phyloP scores from a whole-genome alignment of 1,140 invertebrate species.

The Hirudo medicinalis region DNA sequence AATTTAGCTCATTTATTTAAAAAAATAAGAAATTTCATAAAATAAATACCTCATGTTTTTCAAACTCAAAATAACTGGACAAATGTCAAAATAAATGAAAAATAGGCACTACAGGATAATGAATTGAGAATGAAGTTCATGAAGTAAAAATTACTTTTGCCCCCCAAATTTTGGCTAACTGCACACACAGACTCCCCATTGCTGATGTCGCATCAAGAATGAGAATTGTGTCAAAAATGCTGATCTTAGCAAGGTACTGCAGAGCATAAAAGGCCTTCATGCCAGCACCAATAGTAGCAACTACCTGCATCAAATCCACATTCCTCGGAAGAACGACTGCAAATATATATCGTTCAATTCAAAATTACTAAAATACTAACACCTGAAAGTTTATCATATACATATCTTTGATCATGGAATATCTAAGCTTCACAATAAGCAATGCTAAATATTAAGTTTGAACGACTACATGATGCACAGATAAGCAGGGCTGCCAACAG shows the following conservation, averaged over 20 bases:
- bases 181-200: constrained; percentile 40
- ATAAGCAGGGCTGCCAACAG: no score
- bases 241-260: constrained; percentile 42
- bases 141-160: constrained; percentile 36
- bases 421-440: no score
- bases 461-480: no score
- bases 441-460: no score
- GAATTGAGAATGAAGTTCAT: neutral
- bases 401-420: no score
- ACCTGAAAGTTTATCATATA: no score
- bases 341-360: neutral
- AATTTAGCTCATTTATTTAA: neutral
- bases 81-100: constrained; percentile 1
- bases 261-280: constrained; percentile 44
- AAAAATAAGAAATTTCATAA: neutral
- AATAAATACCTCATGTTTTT: no score
- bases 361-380: no score
- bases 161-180: constrained; percentile 43
- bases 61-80: neutral
- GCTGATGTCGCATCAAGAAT: constrained; percentile 43
- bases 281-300: constrained; percentile 42
- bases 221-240: constrained; percentile 42
- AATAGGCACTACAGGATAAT: neutral
- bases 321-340: constrained; percentile 22
- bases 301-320: constrained; percentile 42